phyloP scores from a whole-genome alignment of 2,797 vertebrate genomes.

The Enteromius thamalakanensis region DNA sequence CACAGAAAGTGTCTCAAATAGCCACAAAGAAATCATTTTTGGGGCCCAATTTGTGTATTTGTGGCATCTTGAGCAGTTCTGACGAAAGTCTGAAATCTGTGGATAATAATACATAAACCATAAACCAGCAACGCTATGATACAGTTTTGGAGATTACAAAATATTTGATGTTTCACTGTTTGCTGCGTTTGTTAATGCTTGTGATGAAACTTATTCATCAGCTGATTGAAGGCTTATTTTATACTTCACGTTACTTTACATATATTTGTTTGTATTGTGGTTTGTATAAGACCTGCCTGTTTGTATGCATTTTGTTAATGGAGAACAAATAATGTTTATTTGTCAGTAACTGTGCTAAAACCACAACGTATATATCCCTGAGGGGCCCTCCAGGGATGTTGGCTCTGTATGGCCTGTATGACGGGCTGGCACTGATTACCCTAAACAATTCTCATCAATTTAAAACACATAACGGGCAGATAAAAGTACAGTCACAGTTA shows the following conservation, averaged over 20 bases:
- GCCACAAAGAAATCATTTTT: not conserved
- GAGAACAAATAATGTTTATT: not conserved
- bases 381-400: not conserved
- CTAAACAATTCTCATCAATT: not conserved
- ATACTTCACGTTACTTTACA: not conserved
- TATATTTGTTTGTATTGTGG: not conserved
- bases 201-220: not conserved
- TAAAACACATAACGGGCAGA: not conserved
- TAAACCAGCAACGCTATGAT: no score
- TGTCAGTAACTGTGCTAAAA: not conserved
- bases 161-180: not conserved
- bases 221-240: not conserved
- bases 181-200: not conserved
- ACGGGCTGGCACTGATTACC: not conserved
- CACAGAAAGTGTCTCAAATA: not conserved
- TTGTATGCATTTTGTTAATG: not conserved
- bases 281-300: not conserved
- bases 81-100: not conserved
- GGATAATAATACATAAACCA: not conserved
- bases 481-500: not conserved
- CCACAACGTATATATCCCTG: not conserved
- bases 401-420: not conserved
- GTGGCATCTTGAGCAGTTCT: not conserved
- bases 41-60: not conserved
- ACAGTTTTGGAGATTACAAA: not conserved